Percentiles rank a stretch among this genome's conserved stretches.
Conservation (phyloP, 2,888 invertebrate genomes). For the Sinodicranocentrus sp. region DNA sequence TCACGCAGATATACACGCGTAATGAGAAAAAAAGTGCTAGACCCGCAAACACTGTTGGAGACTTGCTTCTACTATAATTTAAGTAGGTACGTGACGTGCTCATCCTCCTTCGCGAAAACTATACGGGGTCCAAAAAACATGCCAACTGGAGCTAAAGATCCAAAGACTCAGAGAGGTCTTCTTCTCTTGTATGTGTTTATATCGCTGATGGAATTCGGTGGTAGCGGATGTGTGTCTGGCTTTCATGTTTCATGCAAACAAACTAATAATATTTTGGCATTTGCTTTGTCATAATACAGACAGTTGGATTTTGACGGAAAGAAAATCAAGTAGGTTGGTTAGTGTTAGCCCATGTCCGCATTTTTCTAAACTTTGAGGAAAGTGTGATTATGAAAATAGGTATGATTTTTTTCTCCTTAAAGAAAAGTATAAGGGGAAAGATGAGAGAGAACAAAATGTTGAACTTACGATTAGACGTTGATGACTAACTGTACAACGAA, state of each 20-base stretch:
- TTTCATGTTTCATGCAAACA: slow-evolving; percentile 49
- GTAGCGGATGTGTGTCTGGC: slow-evolving; percentile 37
- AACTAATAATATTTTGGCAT: slow-evolving; percentile 46
- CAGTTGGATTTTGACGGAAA: slow-evolving; percentile 23
- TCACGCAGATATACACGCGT: slow-evolving; percentile 17
- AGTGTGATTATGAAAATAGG: no score
- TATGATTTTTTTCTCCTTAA: no score
- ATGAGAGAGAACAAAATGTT: slow-evolving; percentile 11
- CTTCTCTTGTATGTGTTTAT: neutral
- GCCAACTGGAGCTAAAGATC: no score
- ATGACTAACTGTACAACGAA: no score
- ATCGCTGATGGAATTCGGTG: slow-evolving; percentile 12
- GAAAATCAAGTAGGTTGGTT: slow-evolving; percentile 12
- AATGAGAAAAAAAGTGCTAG: neutral
- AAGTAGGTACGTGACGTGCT: no score
- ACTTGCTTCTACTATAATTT: no score
- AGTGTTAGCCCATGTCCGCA: slow-evolving; percentile 15
- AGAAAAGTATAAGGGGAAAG: neutral
- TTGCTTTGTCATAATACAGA: slow-evolving; percentile 29
- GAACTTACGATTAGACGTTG: no score
- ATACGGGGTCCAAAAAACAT: no score
- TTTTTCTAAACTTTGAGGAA: neutral
- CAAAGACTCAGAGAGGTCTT: no score
- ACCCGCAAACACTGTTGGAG: no score
- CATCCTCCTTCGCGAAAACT: no score